Conservation (phyloP, 2,113 vertebrate genomes). For the Melospiza georgiana region DNA sequence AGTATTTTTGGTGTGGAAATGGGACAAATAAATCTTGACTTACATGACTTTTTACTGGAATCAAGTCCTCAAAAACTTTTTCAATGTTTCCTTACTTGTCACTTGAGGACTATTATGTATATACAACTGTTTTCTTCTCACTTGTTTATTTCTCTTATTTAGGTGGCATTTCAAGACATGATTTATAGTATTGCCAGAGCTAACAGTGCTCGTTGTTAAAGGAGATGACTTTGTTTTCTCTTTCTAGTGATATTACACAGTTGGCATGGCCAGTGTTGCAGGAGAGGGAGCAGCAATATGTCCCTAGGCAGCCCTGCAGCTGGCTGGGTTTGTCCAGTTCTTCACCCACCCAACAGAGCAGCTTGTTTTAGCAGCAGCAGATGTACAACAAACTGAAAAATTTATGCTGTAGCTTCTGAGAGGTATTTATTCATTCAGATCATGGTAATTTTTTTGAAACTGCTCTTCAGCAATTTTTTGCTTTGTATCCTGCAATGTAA, state of each 20-base stretch:
- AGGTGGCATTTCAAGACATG: background rate
- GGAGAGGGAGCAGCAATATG: accelerated
- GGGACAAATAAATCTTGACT: background rate
- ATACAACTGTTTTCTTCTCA: background rate
- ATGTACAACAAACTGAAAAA: conserved; percentile 34
- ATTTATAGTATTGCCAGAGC: background rate
- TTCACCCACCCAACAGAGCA: background rate
- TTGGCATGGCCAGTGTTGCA: accelerated
- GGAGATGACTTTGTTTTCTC: background rate
- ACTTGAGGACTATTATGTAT: background rate
- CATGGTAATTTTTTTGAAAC: background rate
- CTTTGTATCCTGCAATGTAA: conserved; percentile 2
- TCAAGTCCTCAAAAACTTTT: background rate
- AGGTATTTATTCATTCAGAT: conserved; percentile 64
- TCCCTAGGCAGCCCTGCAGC: background rate
- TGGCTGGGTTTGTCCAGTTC: background rate
- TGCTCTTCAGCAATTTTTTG: conserved; percentile 16
- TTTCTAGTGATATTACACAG: background rate
- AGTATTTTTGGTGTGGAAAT: background rate
- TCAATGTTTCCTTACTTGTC: background rate
- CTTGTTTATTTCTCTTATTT: background rate
- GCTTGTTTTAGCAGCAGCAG: background rate
- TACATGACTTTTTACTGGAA: background rate
- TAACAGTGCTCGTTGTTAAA: background rate
- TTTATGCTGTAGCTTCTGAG: conserved; percentile 34